Base-by-base conservation (phyloP, 2,888 invertebrate genomes). In the Yponomeuta evonymella region DNA sequence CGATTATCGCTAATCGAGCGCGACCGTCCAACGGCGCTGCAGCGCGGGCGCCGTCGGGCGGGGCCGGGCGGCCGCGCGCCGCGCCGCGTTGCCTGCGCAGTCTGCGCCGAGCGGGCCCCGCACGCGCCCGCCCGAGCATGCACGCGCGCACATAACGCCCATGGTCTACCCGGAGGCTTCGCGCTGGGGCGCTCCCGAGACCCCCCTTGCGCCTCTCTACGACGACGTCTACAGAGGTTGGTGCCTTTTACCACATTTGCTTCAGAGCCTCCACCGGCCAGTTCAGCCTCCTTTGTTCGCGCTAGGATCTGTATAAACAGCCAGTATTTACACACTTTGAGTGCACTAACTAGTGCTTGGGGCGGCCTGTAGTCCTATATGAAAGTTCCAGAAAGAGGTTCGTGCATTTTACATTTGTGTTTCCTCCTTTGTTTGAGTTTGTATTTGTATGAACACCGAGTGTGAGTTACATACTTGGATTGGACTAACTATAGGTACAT, bases 101-200 rank as follows among this genome's bases (percentile, higher is more conserved):
- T 48, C 48, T 71, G 67, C 62, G 70, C n/a, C 68, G 71, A 70
- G 72, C 73, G 74, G 86, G 88, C 89, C 89, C 82, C 83, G 88
- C 85, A 90, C 88, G 89, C 84, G 82, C 81, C 79, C 85, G 84
- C 82, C 87, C 88, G 88, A 88, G 87, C 85, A 80, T 81, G 82
- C 86, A 88, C 85, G 84, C 83, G 82, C 82, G 82, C 78, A 10
- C 58, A 10, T 43, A 64, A 84, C 63, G 68, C 84, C 81, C 87
- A 94, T 94, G 94, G 94, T 94, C 84, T 94, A 94, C 87, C 94
- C 94, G 79, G 94, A 94, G 88, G 91, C 94, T 79, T 83, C 90
- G 86, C 91, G 92, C 83, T 92, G 93, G 92, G 92, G 90, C 93
- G 94, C 90, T 91, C 93, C 93, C 90, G 93, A 94, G 84, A 89